Evolutionary conservation across 1,140 invertebrate species (phyloP), one percentile per base, ranked within the genome.

Genomic region (Heliconius himera): DNA sequence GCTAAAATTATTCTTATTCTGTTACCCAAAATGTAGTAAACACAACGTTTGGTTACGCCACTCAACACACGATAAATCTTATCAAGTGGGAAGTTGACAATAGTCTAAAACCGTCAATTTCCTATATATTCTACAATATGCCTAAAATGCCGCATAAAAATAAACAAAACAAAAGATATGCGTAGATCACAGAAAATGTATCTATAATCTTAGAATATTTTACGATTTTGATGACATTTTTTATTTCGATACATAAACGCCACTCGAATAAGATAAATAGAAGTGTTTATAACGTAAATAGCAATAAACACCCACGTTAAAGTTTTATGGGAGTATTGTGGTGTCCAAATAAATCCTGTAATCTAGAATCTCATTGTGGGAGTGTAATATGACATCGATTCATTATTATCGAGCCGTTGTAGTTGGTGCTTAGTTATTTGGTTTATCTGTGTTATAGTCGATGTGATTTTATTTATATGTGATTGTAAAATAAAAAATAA

Each of bases 291-390:
- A 82, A 83, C 84, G 81, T 84, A 85, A 85, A 83, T 80, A 81
- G 81, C 82, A 83, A 84, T 85, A 84, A 85, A 88, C 85, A 76
- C 81, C 83, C 81, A 86, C 86, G 79, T 84, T 73, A 83, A 81
- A 85, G 80, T 87, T 85, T 86, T 87, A 87, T 87, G 86, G 72
- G 79, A 79, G 82, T 82, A 87, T 87, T 87, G 85, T 87, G 79
- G 82, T 84, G 85, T 85, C 77, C 75, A 83, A 85, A 87, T 87
- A 87, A 85, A 87, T 84, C 74, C 82, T 70, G 79, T 80, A 84
- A 85, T 85, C 84, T 83, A 74, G 83, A 85, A 88, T 88, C 83
- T 83, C 70, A 79, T 71, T 76, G 84, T 87, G 82, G 85, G 85
- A 79, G 84, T 60, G 49, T 66, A 73, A 81, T 81, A 72, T 83